phyloP scores from a whole-genome alignment of 1,140 invertebrate genomes.

The Conopomorpha cramerella region DNA sequence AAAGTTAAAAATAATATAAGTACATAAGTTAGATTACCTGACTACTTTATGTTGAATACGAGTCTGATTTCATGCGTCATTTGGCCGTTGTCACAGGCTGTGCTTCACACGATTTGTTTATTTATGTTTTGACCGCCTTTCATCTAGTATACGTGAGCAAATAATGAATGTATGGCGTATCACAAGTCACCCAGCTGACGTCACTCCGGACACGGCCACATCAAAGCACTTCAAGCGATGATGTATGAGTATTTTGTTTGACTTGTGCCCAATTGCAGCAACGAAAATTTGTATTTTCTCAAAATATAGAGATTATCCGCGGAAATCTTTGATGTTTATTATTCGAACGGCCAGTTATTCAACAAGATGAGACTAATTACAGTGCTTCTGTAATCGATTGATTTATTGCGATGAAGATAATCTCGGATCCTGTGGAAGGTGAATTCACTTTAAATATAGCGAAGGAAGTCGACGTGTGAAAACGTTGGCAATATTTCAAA shows the following conservation, averaged over 20 bases:
- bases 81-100: conserved; percentile 32
- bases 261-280: conserved; percentile 34
- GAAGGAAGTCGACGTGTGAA: no score
- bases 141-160: conserved; percentile 48
- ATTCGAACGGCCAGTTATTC: conserved; percentile 12
- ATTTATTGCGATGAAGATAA: no score
- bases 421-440: no score
- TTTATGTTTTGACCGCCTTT: conserved; percentile 49
- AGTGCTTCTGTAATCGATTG: conserved; percentile 20
- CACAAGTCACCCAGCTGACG: conserved; percentile 22
- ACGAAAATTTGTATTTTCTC: conserved; percentile 42
- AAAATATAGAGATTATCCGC: conserved; percentile 36
- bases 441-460: no score
- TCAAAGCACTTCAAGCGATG: conserved; percentile 35
- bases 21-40: no score
- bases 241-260: conserved; percentile 46
- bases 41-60: no score
- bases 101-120: conserved; percentile 47
- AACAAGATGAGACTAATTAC: conserved; percentile 17
- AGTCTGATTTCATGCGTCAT: conserved; percentile 31
- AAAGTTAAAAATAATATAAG: no score
- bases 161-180: conserved; percentile 49
- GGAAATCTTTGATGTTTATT: conserved; percentile 47
- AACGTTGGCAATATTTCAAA: no score
- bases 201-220: conserved; percentile 41